These are phyloP conservation scores for Myotis brandtii DNA, from an alignment of 2,113 vertebrate species.

Conservation along the genomic window DNA sequence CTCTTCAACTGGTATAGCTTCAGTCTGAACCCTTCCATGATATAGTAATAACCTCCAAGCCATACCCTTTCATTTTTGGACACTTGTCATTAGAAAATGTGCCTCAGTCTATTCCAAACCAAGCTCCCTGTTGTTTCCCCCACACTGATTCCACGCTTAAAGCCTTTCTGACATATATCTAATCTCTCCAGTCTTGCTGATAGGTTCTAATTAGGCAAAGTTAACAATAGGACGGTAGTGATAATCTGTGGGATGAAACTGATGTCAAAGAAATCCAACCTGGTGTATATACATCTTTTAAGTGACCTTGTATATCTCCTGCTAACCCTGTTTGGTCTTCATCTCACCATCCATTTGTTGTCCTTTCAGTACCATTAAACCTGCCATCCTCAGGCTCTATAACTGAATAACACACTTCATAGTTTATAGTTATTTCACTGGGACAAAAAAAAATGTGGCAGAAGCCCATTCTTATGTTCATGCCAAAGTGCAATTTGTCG, in stretches of 20 bases:
- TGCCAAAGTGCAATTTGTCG: slow-evolving; percentile 83
- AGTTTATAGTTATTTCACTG: slow-evolving; percentile 80
- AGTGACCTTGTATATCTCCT: slow-evolving; percentile 83
- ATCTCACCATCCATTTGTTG: slow-evolving; percentile 79
- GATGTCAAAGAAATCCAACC: slow-evolving; percentile 74
- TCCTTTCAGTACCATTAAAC: slow-evolving; percentile 82
- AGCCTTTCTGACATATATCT: neutral
- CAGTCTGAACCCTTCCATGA: neutral
- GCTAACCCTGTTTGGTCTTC: slow-evolving; percentile 79
- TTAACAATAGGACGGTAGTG: slow-evolving; percentile 75
- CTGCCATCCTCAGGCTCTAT: slow-evolving; percentile 76
- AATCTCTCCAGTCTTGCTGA: slow-evolving; percentile 48
- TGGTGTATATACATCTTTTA: slow-evolving; percentile 76
- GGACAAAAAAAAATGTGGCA: slow-evolving; percentile 80
- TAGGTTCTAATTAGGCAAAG: slow-evolving; percentile 71
- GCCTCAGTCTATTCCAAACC: neutral
- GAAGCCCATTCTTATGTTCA: slow-evolving; percentile 79
- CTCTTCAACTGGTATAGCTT: neutral
- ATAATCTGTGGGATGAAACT: slow-evolving; percentile 77
- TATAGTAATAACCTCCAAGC: neutral
- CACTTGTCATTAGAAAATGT: slow-evolving; percentile 44
- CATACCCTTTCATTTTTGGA: neutral
- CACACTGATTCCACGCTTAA: slow-evolving; percentile 6
- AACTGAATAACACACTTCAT: slow-evolving; percentile 80
- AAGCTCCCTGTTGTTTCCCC: neutral